Base-by-base conservation (phyloP, 2,113 vertebrate genomes). In the Osmerus eperlanus region DNA sequence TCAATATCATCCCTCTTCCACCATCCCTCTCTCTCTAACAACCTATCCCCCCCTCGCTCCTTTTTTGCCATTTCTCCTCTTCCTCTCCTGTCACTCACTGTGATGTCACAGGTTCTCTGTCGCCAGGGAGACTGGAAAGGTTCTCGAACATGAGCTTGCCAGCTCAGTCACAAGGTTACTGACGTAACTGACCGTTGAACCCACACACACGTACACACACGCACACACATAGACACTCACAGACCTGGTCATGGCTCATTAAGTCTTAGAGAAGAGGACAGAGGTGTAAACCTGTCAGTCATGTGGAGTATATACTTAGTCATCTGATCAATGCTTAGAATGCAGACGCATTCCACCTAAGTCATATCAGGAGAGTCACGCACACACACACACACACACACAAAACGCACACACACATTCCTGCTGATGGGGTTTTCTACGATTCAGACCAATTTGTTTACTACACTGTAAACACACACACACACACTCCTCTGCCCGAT, bases 91-190 rank as follows among this genome's bases (percentile, higher is more conserved):
- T 86, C 81, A 75, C 83, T 89, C 80, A 83, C 74, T 64, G 78
- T 53, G 77, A 73, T 83, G 88, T 90, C 88, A 84, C 82, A 80
- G 77, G 88, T 83, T 84, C 81, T 80, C 81, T 89, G 89, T 90
- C 83, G 85, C 89, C 78, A 28, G 64, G 70, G 72, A 59, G 75
- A 29, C 55, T 68, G 70, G 23, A 19, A 59, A 74, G 66, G 76
- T 73, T 77, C 72, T 29, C 19, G 68, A 67, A 64, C 36, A 52
- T 11, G 6, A 47, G 61, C 70, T 55, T 64, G 69, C 29, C 25
- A 6, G 3, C 54, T 74, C 28, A 41, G 67, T 68, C 73, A 71
- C 72, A 73, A 79, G 81, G 81, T 89, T 79, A 73, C 69, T 0
- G 54, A 56, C 70, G 82, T 78, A 73, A 75, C 62, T 5, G 15